A percentile compares a stretch with the other conserved stretches of the same genome.
Conservation (phyloP, 2,888 invertebrate genomes). For the Heteropelma amictum region DNA sequence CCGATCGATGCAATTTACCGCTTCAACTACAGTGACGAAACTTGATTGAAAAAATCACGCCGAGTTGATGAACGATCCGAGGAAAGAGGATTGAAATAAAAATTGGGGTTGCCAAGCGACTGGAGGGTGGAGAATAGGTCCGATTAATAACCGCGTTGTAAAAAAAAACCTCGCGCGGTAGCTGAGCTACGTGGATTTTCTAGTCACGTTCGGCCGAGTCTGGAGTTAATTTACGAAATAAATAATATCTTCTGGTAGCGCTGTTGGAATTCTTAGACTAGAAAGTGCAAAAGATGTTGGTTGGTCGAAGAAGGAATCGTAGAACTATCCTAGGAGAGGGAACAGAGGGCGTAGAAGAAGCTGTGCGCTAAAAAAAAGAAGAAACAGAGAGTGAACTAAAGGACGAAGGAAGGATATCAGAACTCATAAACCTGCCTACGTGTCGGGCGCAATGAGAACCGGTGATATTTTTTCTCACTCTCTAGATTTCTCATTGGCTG, state of each 20-base stretch:
- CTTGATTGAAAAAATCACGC: too few relatives aligned
- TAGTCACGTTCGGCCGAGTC: constrained; percentile 75
- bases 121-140: constrained; percentile 62
- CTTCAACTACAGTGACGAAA: too few relatives aligned
- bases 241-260: constrained; percentile 76
- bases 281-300: constrained; percentile 52
- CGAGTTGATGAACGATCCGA: too few relatives aligned
- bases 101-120: too few relatives aligned
- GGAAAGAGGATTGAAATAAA: too few relatives aligned
- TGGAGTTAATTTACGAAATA: constrained; percentile 78
- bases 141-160: constrained; percentile 76
- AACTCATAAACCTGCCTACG: constrained; percentile 76
- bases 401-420: constrained; percentile 41
- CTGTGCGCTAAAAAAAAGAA: constrained; percentile 29
- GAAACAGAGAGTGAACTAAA: constrained; percentile 41
- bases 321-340: constrained; percentile 15
- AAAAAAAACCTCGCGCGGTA: constrained; percentile 63
- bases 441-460: constrained; percentile 77
- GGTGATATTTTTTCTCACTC: constrained; percentile 75
- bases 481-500: constrained; percentile 26
- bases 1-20: too few relatives aligned
- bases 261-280: constrained; percentile 49
- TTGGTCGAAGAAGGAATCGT: constrained; percentile 21
- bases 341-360: constrained; percentile 48
- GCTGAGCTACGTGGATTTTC: constrained; percentile 73